Base-by-base conservation (phyloP, 2,113 vertebrate species). In the Monarcha castaneiventris region DNA sequence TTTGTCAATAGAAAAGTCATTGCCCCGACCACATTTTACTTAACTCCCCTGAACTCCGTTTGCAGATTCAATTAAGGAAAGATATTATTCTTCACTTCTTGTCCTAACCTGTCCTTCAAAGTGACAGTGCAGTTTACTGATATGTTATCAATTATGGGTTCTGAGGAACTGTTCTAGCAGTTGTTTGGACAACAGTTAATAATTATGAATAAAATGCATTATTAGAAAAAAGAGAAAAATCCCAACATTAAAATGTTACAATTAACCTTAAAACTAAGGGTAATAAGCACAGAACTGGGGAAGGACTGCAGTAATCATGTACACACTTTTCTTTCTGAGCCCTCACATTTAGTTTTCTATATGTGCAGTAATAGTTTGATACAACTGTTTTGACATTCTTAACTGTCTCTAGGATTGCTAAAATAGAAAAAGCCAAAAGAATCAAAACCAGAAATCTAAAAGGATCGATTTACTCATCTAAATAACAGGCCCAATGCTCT, bases 31-130 rank as follows among this genome's bases (percentile, higher is more conserved):
- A 63, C 43, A 61, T 89, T 83, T 87, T 77, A 91, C 94, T 91
- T 90, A 93, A 85, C 33, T 4, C 62, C 13, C 6, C 30, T 69
- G 59, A 79, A 82, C 89, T 85, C 49, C 41, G 7, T 69, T 77
- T 92, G 74, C n/a, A 83, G 71, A 93, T 87, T 91, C 89, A 79
- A 58, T 93, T 93, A 95, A 93, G 56, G 76, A 66, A 61, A 61
- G 11, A 59, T 54, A 73, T n/a, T 77, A 49, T 62, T 79, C 39
- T 84, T 91, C 55, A 67, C 27, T 83, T 93, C 87, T 62, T 90
- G 55, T 86, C 55, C 49, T 79, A 83, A 63, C 26, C 67, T 77
- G 66, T 63, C 82, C 61, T 92, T 95, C 84, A 49, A 84, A 75
- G 69, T 58, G 86, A 61, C 55, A 85, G 7, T 44, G 39, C 35